These are phyloP conservation scores for Panthera tigris DNA, from an alignment of 2,113 vertebrate genomes.

Conservation along the genomic window DNA sequence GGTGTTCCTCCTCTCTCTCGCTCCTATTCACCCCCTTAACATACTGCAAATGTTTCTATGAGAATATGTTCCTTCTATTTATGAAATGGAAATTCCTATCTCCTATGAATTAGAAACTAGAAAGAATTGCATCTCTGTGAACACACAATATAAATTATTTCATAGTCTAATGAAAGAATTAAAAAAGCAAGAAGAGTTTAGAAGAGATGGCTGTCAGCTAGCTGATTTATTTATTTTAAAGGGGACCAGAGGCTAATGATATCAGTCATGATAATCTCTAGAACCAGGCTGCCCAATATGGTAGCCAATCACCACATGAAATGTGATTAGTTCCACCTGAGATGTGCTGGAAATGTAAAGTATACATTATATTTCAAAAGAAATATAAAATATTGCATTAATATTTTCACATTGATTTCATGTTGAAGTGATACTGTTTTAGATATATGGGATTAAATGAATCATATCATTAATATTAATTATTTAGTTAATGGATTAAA, in stretches of 20 bases:
- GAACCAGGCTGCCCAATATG: not conserved
- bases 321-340: not conserved
- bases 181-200: not conserved
- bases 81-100: not conserved
- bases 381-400: not conserved
- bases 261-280: not conserved
- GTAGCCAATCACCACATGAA: not conserved
- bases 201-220: not conserved
- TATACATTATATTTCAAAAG: not conserved
- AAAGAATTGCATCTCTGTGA: not conserved
- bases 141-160: not conserved
- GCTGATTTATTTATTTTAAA: not conserved
- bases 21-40: no score
- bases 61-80: not conserved
- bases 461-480: not conserved
- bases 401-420: not conserved
- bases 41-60: not conserved
- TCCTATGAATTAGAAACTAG: not conserved
- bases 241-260: not conserved
- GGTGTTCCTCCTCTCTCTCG: not conserved
- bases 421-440: not conserved
- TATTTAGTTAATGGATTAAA: not conserved
- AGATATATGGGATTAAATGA: not conserved
- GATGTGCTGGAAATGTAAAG: not conserved
- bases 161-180: not conserved